Percentiles rank a stretch among this genome's conserved stretches.
phyloP scores from a whole-genome alignment of 2,113 vertebrate species.

The Bufo bufo region DNA sequence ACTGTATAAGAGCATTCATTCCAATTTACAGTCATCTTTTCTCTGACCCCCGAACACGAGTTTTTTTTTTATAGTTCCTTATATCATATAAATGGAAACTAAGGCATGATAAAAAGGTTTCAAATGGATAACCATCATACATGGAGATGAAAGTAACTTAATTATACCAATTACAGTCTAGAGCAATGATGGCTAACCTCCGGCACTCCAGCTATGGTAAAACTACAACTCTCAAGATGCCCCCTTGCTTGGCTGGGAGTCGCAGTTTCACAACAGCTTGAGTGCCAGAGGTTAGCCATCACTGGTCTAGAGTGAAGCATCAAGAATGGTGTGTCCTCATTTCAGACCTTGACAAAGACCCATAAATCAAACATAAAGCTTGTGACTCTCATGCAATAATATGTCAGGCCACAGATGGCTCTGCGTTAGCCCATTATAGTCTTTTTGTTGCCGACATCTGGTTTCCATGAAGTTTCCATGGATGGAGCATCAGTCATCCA shows the following conservation, averaged over 20 bases:
- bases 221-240: too few relatives aligned
- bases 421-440: not conserved
- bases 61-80: too few relatives aligned
- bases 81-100: too few relatives aligned
- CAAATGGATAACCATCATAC: not conserved
- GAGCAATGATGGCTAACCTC: too few relatives aligned
- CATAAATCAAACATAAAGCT: not conserved
- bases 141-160: not conserved
- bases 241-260: too few relatives aligned
- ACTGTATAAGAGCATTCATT: too few relatives aligned
- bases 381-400: not conserved
- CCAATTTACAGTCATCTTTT: too few relatives aligned
- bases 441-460: not conserved
- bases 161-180: too few relatives aligned
- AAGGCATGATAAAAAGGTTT: too few relatives aligned
- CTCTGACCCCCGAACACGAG: too few relatives aligned
- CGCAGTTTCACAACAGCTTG: too few relatives aligned
- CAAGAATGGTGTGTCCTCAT: not conserved
- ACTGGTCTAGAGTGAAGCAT: not conserved
- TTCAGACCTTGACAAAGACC: not conserved
- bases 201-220: too few relatives aligned
- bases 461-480: conserved; percentile 11
- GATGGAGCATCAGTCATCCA: not conserved
- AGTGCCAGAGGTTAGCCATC: not conserved
- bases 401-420: not conserved